Conservation (phyloP, 2,113 vertebrate species). For the Mola mola region DNA sequence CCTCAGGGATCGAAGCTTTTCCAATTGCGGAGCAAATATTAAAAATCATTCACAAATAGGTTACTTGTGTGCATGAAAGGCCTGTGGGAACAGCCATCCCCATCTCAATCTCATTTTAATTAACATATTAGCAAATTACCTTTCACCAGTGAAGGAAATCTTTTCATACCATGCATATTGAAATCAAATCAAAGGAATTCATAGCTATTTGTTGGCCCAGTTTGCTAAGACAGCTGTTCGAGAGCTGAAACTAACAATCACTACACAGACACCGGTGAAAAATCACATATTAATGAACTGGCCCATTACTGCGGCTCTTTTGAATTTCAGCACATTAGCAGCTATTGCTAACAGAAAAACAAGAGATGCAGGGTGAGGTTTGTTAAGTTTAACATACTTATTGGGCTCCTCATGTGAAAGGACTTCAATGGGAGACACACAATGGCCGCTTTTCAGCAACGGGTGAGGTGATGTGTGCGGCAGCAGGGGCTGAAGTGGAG, state of each 20-base stretch:
- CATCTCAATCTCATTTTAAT: slow-evolving; percentile 37
- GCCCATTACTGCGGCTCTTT: slow-evolving; percentile 7
- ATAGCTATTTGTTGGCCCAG: neutral
- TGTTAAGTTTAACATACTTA: slow-evolving; percentile 54
- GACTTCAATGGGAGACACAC: slow-evolving; percentile 52
- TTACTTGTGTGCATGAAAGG: neutral
- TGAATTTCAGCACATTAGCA: slow-evolving; percentile 23
- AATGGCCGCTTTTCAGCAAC: slow-evolving; percentile 51
- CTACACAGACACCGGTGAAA: neutral
- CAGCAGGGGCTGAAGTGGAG: slow-evolving; percentile 4
- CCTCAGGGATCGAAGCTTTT: slow-evolving; percentile 28
- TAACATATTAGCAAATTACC: neutral
- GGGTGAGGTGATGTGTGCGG: slow-evolving; percentile 23
- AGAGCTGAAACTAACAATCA: slow-evolving; percentile 4
- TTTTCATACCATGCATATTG: slow-evolving; percentile 4
- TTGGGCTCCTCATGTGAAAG: slow-evolving; percentile 47
- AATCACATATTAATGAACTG: slow-evolving; percentile 18
- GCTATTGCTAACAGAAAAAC: slow-evolving; percentile 17
- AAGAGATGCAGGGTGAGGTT: slow-evolving; percentile 17
- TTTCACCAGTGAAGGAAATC: slow-evolving; percentile 1
- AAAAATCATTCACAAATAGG: slow-evolving; percentile 20
- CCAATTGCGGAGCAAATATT: slow-evolving; percentile 14
- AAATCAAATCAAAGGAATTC: slow-evolving; percentile 14
- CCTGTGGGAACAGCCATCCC: slow-evolving; percentile 38
- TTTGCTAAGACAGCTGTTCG: slow-evolving; percentile 13